A percentile compares a stretch with the other conserved stretches of the same genome.
Evolutionary conservation across 2,888 invertebrate genomes (phyloP).

Genomic region (Heteromurus nitidus): DNA sequence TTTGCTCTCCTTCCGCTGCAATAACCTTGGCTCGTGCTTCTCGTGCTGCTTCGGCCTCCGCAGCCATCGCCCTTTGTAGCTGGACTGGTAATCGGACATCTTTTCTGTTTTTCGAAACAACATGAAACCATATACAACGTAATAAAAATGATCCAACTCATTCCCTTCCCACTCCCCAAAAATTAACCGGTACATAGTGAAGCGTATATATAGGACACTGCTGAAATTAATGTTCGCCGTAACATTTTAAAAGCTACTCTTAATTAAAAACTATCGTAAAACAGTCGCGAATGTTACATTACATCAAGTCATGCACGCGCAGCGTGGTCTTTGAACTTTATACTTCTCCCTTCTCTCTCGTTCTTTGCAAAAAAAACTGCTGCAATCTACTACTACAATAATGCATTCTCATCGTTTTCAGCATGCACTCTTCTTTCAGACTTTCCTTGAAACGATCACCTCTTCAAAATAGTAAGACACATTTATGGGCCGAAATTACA

Average conservation of each 20-base stretch:
- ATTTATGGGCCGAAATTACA: constrained; percentile 55
- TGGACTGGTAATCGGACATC: constrained; percentile 87
- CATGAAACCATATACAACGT: neutral
- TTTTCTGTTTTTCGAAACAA: constrained; percentile 79
- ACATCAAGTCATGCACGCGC: too few relatives aligned
- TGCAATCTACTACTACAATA: too few relatives aligned
- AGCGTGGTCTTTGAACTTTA: too few relatives aligned
- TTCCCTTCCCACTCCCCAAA: too few relatives aligned
- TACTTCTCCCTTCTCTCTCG: neutral
- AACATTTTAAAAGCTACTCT: constrained; percentile 28
- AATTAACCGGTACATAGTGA: too few relatives aligned
- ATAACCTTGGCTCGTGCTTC: constrained; percentile 88
- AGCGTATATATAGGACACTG: too few relatives aligned
- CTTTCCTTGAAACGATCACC: constrained; percentile 38
- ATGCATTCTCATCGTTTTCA: neutral
- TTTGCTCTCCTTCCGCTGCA: constrained; percentile 90
- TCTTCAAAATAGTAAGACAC: constrained; percentile 46
- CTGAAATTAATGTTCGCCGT: constrained; percentile 29
- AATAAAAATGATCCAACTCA: constrained; percentile 1
- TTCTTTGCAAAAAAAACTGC: neutral
- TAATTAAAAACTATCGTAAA: constrained; percentile 37
- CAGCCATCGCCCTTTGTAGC: constrained; percentile 88
- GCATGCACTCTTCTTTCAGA: neutral
- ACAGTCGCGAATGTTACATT: too few relatives aligned
- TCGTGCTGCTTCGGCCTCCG: constrained; percentile 87